Percentiles rank a stretch among this genome's conserved stretches.
Conservation (phyloP, 37 sponge, comb jelly and placozoan species). For the Bolinopsis microptera region DNA sequence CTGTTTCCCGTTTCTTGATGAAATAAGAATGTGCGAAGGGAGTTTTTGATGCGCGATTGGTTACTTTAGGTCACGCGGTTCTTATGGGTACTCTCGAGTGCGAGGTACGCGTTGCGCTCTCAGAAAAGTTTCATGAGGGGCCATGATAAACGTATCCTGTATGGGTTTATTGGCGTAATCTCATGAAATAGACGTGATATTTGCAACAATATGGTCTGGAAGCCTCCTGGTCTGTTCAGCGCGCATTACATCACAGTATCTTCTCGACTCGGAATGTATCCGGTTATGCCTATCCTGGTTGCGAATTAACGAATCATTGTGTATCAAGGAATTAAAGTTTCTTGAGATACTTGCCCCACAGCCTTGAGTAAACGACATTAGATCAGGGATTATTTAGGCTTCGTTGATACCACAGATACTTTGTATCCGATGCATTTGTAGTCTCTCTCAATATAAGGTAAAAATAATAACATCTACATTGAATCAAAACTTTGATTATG, state of each 20-base stretch:
- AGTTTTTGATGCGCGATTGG: not conserved
- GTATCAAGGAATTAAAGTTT: no score
- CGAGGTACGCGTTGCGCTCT: not conserved
- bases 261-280: no score
- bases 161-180: not conserved
- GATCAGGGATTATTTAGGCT: no score
- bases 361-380: no score
- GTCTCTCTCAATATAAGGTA: no score
- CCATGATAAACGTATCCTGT: not conserved
- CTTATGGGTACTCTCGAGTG: not conserved
- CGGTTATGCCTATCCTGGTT: no score
- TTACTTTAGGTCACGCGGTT: not conserved
- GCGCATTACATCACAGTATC: not conserved
- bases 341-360: no score
- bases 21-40: not conserved
- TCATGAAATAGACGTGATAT: not conserved
- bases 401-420: no score
- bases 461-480: no score
- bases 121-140: not conserved
- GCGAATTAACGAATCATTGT: no score
- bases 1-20: not conserved
- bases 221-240: not conserved
- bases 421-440: no score
- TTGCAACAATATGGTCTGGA: not conserved
- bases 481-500: no score